phyloP scores from a whole-genome alignment of 2,797 vertebrate species.

The Gymnoscopelus braueri region DNA sequence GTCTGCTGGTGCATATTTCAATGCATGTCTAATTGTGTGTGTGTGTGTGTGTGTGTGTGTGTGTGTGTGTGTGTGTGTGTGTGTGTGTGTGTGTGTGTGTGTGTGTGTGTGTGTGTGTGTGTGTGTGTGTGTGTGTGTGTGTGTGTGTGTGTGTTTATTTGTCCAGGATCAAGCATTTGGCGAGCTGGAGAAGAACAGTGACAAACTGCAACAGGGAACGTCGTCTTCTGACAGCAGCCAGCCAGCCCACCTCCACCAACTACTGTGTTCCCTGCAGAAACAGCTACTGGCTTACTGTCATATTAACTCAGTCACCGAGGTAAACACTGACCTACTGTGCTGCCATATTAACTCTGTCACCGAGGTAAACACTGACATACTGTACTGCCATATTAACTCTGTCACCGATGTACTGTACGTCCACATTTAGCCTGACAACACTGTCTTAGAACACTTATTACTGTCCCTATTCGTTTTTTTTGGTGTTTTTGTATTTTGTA shows the following conservation, averaged over 20 bases:
- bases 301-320: conserved; percentile 83
- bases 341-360: too few relatives aligned
- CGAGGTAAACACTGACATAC: too few relatives aligned
- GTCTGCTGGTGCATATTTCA: too few relatives aligned
- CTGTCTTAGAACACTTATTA: too few relatives aligned
- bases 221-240: conserved; percentile 96
- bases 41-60: too few relatives aligned
- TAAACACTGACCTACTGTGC: neutral
- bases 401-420: too few relatives aligned
- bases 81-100: neutral
- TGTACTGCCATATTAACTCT: too few relatives aligned
- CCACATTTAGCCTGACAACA: too few relatives aligned
- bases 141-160: conserved; percentile 3
- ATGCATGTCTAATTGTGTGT: too few relatives aligned
- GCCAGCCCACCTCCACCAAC: conserved; percentile 95
- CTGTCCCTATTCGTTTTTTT: too few relatives aligned
- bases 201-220: conserved; percentile 90
- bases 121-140: conserved; percentile 9
- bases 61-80: too few relatives aligned
- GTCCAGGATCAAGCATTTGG: conserved; percentile 95
- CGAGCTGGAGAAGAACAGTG: conserved; percentile 98
- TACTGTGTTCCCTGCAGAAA: conserved; percentile 96
- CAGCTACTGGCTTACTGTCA: conserved; percentile 96
- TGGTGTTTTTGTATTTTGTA: too few relatives aligned
- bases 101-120: neutral